A percentile compares a stretch with the other conserved stretches of the same genome.
These are phyloP conservation scores for Andrena bucephala DNA, from an alignment of 2,888 invertebrate species.

Conservation along the genomic window DNA sequence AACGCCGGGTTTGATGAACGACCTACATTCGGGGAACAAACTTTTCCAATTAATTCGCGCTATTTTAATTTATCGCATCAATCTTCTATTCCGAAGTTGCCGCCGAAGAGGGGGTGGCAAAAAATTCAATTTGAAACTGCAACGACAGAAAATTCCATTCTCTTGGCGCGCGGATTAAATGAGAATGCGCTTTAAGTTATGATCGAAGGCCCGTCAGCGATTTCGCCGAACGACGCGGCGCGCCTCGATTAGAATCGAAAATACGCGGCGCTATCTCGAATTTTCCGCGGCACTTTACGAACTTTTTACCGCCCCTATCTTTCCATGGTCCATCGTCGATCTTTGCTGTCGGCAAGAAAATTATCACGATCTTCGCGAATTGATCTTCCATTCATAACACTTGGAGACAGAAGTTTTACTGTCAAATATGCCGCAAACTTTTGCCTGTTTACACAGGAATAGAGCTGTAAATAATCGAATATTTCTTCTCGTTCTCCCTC, in stretches of 20 bases:
- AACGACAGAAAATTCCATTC: conserved; percentile 28
- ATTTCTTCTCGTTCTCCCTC: neutral
- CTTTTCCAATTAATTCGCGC: conserved; percentile 60
- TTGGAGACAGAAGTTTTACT: too few species aligned
- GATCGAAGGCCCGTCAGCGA: conserved; percentile 10
- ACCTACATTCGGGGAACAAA: conserved; percentile 47
- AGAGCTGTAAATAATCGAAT: too few species aligned
- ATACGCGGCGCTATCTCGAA: neutral
- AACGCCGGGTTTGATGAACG: conserved; percentile 35
- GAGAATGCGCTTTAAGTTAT: conserved; percentile 18
- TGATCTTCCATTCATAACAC: too few species aligned
- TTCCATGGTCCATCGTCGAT: neutral
- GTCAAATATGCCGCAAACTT: too few species aligned
- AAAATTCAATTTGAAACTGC: conserved; percentile 33
- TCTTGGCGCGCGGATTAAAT: neutral
- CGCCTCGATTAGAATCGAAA: neutral
- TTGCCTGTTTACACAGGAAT: too few species aligned
- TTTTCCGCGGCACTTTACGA: neutral
- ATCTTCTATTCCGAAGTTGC: conserved; percentile 28
- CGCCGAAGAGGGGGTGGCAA: neutral
- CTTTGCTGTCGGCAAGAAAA: neutral
- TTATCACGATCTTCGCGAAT: too few species aligned
- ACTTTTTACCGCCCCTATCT: conserved; percentile 1
- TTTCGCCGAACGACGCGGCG: neutral
- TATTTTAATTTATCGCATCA: conserved; percentile 56